phyloP scores from a whole-genome alignment of 2,888 invertebrate genomes.

The Myathropa florea region DNA sequence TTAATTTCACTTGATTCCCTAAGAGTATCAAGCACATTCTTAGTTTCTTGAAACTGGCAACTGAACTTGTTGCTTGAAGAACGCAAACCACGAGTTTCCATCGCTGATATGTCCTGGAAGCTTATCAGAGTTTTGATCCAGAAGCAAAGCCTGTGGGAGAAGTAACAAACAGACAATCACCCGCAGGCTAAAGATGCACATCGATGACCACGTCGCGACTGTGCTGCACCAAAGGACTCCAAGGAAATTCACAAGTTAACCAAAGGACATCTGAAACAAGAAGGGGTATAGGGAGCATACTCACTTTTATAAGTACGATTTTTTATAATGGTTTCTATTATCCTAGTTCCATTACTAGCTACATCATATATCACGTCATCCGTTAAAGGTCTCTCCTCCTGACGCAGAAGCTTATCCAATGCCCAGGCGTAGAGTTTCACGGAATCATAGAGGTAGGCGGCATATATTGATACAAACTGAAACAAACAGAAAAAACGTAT shows the following conservation, averaged over 20 bases:
- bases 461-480: slow-evolving; percentile 93
- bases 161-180: too few species aligned
- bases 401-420: slow-evolving; percentile 87
- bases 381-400: slow-evolving; percentile 82
- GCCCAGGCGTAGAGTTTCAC: slow-evolving; percentile 95
- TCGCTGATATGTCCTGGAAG: too few species aligned
- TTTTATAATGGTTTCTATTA: slow-evolving; percentile 92
- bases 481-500: slow-evolving; percentile 75
- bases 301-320: slow-evolving; percentile 93
- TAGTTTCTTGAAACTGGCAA: too few species aligned
- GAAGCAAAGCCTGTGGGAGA: too few species aligned
- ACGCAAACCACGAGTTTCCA: too few species aligned
- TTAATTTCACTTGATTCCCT: too few species aligned
- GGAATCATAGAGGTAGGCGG: slow-evolving; percentile 97
- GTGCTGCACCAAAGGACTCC: background rate
- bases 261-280: background rate
- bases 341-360: slow-evolving; percentile 91
- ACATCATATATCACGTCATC: slow-evolving; percentile 85
- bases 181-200: too few species aligned
- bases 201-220: too few species aligned
- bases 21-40: too few species aligned
- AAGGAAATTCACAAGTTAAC: background rate
- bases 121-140: too few species aligned
- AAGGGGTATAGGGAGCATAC: slow-evolving; percentile 77
- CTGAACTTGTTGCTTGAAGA: too few species aligned